phyloP scores from a whole-genome alignment of 2,797 vertebrate species.

The Triplophysa bombifrons region DNA sequence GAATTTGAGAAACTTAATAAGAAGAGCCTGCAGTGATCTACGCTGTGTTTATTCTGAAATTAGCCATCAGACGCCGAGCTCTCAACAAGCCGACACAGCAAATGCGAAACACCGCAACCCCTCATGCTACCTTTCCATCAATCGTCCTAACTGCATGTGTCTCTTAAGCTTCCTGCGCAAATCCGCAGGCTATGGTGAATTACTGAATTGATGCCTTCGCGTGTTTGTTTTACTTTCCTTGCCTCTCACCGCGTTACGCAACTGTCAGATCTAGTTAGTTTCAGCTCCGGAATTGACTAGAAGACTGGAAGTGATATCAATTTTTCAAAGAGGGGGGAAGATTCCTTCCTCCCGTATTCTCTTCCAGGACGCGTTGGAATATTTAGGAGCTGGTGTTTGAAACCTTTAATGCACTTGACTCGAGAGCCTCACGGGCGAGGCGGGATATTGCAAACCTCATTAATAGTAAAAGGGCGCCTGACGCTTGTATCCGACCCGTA shows the following conservation, averaged over 20 bases:
- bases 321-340: slow-evolving; percentile 20
- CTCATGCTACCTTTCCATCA: slow-evolving; percentile 35
- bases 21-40: slow-evolving; percentile 18
- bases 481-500: slow-evolving; percentile 11
- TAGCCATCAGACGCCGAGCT: slow-evolving; percentile 20
- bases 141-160: slow-evolving; percentile 37
- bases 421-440: slow-evolving; percentile 31
- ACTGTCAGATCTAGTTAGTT: slow-evolving; percentile 34
- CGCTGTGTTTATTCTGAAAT: slow-evolving; percentile 17
- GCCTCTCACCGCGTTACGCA: slow-evolving; percentile 25
- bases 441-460: slow-evolving; percentile 44
- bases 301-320: slow-evolving; percentile 13
- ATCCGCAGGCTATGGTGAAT: slow-evolving; percentile 2
- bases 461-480: slow-evolving; percentile 53
- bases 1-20: background rate
- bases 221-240: slow-evolving; percentile 36
- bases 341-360: slow-evolving; percentile 11
- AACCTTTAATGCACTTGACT: slow-evolving; percentile 52
- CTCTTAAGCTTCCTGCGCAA: slow-evolving; percentile 24
- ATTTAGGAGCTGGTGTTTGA: slow-evolving; percentile 34
- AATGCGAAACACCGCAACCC: slow-evolving; percentile 37
- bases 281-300: slow-evolving; percentile 7
- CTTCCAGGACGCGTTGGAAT: slow-evolving; percentile 29
- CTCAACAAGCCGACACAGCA: slow-evolving; percentile 36
- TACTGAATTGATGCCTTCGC: background rate